Evolutionary conservation across 1,140 invertebrate genomes (phyloP).

Genomic region (Anastrepha ludens): DNA sequence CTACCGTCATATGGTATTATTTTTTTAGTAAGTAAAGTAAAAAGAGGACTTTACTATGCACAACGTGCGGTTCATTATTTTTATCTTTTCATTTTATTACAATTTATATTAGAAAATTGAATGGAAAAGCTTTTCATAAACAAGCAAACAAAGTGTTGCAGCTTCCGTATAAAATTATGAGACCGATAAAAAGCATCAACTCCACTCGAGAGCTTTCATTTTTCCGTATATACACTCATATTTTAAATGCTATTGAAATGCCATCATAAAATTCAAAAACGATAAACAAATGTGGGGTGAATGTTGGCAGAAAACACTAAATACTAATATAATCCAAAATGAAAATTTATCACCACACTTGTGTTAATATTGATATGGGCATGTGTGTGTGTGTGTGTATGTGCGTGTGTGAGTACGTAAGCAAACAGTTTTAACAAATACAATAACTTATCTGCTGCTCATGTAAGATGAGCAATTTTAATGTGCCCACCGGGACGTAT

Average conservation of each 20-base stretch:
- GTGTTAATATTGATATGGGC: background rate
- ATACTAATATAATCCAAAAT: background rate
- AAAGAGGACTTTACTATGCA: no score
- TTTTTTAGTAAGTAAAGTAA: no score
- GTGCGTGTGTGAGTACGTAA: background rate
- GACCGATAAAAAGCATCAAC: background rate
- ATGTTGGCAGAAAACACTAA: background rate
- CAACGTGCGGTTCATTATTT: no score
- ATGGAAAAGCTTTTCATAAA: conserved; percentile 7
- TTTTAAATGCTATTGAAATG: background rate
- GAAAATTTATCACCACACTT: background rate
- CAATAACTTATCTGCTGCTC: background rate
- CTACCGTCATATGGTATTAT: no score
- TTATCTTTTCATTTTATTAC: no score
- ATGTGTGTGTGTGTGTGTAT: background rate
- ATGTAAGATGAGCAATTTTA: conserved; percentile 13
- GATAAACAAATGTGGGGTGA: background rate
- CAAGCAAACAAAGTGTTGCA: background rate
- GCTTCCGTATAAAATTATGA: background rate
- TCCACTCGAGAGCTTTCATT: background rate
- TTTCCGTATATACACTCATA: background rate
- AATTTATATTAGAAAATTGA: background rate
- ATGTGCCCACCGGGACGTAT: conserved; percentile 36
- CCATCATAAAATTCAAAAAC: background rate
- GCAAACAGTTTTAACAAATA: background rate